These are phyloP conservation scores for Nomada fucata DNA, from an alignment of 2,888 invertebrate species.

Conservation along the genomic window DNA sequence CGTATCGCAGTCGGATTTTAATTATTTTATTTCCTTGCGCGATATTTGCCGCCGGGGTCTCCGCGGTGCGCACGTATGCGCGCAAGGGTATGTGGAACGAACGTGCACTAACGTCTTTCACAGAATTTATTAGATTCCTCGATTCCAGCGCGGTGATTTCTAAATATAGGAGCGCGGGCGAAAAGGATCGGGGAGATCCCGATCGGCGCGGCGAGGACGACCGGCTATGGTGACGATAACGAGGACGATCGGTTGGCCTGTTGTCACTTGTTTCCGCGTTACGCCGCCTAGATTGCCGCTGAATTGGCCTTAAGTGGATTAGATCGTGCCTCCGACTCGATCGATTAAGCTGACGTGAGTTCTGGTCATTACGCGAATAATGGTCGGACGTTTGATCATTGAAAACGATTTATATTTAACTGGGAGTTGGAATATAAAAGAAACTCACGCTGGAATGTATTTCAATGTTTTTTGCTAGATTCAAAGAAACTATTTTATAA, in stretches of 20 bases:
- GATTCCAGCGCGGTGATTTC: conserved; percentile 45
- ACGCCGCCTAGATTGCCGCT: conserved; percentile 30
- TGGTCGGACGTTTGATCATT: not conserved
- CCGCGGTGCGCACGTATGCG: not conserved
- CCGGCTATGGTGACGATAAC: conserved; percentile 42
- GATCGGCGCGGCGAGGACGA: conserved; percentile 48
- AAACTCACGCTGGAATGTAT: not conserved
- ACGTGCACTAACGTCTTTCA: conserved; percentile 47
- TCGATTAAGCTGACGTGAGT: conserved; percentile 40
- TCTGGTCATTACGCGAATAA: conserved; percentile 6
- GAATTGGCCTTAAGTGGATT: conserved; percentile 53
- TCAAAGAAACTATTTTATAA: too few relatives aligned
- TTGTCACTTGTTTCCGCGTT: conserved; percentile 45
- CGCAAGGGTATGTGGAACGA: not conserved
- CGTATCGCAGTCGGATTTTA: conserved; percentile 7
- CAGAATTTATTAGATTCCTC: conserved; percentile 62
- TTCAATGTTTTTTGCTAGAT: too few relatives aligned
- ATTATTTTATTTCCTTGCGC: not conserved
- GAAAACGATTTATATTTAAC: not conserved
- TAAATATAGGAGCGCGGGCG: conserved; percentile 58
- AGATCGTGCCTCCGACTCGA: conserved; percentile 41
- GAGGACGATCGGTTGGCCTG: conserved; percentile 37
- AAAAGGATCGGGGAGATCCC: conserved; percentile 43
- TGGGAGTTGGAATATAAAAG: not conserved
- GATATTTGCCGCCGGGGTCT: not conserved